Evolutionary conservation across 2,113 vertebrate genomes (phyloP), one percentile per base, ranked within the genome.

Genomic region (Notiomystis cincta): DNA sequence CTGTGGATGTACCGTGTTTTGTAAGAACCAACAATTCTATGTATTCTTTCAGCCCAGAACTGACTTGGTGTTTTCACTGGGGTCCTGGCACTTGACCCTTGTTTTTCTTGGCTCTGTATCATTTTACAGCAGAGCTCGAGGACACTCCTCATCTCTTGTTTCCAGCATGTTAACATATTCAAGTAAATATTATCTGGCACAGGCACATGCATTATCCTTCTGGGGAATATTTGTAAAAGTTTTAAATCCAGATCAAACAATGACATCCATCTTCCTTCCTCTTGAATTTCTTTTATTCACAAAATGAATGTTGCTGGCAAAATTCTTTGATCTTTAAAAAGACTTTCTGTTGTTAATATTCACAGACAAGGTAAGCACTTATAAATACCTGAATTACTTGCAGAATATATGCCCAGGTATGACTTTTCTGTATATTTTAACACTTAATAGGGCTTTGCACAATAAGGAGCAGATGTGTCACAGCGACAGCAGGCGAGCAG

Each of bases 401-500:
- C 23, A 90, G 76, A 83, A 48, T 87, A 35, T 64, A 45, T 83
- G 71, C 47, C 72, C 79, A 94, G 90, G 85, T 96, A 89, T 12
- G 6, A 67, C 33, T 87, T 79, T 79, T 64, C 56, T 81, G 47
- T 94, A 18, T 89, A 82, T 94, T 96, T 96, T 94, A 91, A 82
- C 85, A 93, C 76, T 93, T 90, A 75, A 48, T 89, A 72, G 58
- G 56, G 58, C 61, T 90, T 89, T 47, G 24, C 84, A 97, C 86
- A 94, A 65, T 94, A 92, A 96, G 78, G 91, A 97, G 92, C 97
- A 97, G 96, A 95, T 97, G 96, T 96, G 97, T 97, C 96, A 61
- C 45, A 84, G 87, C 42, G 85, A 98, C 96, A 98, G 97, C 96
- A 97, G 97, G 97, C 93, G 65, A 94, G 95, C 96, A 97, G 96